These are phyloP conservation scores for Protonibea diacanthus DNA, from an alignment of 2,797 vertebrate species.

Conservation along the genomic window DNA sequence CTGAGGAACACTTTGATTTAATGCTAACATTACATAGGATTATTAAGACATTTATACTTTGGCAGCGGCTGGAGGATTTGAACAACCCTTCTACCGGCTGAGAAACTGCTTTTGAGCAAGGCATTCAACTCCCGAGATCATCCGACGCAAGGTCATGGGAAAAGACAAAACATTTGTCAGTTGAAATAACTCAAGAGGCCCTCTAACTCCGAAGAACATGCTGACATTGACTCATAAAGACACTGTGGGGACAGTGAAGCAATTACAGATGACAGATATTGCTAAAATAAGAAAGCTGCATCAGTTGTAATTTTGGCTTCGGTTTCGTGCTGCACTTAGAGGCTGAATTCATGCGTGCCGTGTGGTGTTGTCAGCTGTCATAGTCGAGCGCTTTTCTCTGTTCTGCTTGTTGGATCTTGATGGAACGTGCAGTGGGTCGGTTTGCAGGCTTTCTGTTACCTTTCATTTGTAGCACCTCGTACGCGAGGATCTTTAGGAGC, in stretches of 20 bases:
- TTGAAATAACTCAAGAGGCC: conserved; percentile 19
- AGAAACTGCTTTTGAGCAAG: conserved; percentile 17
- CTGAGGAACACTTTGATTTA: conserved; percentile 25
- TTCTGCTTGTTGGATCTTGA: conserved; percentile 18
- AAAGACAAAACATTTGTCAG: not conserved
- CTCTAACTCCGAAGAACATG: not conserved
- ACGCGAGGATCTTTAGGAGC: not conserved
- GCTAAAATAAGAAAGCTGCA: conserved; percentile 35
- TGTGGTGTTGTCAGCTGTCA: conserved; percentile 1
- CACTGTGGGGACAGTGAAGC: conserved; percentile 41
- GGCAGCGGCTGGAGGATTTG: not conserved
- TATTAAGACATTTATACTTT: conserved; percentile 40
- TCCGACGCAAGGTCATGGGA: conserved; percentile 1
- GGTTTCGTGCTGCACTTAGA: conserved; percentile 3
- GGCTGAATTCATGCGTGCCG: not conserved
- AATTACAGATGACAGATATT: conserved; percentile 32
- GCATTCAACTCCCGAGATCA: no score
- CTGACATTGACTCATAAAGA: conserved; percentile 36
- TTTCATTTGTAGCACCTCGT: not conserved
- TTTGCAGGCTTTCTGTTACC: not conserved
- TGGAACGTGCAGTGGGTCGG: not conserved
- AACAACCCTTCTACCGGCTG: not conserved
- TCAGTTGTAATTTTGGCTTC: conserved; percentile 28
- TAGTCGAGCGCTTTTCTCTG: conserved; percentile 23
- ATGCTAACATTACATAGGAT: conserved; percentile 19